Evolutionary conservation across 1,140 invertebrate genomes (phyloP).

Genomic region (Drosophila prosaltans): DNA sequence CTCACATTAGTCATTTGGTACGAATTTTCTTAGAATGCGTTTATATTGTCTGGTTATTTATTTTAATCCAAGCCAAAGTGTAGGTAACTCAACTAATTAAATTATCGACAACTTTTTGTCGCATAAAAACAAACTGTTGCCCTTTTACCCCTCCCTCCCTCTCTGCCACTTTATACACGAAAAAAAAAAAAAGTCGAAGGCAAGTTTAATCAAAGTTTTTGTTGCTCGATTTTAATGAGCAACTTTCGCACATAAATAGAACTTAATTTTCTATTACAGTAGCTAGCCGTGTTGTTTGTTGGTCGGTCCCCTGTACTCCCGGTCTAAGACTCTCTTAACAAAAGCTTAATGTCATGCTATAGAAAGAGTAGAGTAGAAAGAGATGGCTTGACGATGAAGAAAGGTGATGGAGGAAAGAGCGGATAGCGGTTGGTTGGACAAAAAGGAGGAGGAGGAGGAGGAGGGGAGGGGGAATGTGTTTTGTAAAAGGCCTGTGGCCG

Average conservation of each 20-base stretch:
- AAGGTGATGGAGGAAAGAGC: too few relatives aligned
- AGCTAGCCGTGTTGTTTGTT: conserved; percentile 19
- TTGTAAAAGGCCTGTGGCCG: conserved; percentile 18
- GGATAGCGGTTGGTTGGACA: too few relatives aligned
- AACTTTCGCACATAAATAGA: conserved; percentile 52
- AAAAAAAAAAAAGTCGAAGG: conserved; percentile 21
- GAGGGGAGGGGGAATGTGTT: not conserved
- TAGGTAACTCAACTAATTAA: conserved; percentile 64
- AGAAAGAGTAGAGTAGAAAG: conserved; percentile 7
- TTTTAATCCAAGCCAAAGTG: conserved; percentile 31
- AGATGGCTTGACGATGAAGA: not conserved
- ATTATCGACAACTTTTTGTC: conserved; percentile 65
- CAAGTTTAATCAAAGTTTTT: conserved; percentile 63
- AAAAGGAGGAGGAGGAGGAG: not conserved
- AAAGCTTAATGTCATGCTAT: conserved; percentile 48
- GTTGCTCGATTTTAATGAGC: conserved; percentile 58
- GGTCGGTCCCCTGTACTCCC: not conserved
- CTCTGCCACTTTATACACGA: not conserved
- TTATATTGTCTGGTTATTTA: conserved; percentile 35
- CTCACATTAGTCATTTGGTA: conserved; percentile 30
- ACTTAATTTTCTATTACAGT: conserved; percentile 66
- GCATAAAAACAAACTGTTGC: conserved; percentile 62
- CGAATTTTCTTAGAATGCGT: conserved; percentile 12
- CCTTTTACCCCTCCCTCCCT: conserved; percentile 24
- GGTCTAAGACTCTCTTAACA: conserved; percentile 19